Conservation (phyloP, 1,140 invertebrate species). For the Pogonus chalceus region DNA sequence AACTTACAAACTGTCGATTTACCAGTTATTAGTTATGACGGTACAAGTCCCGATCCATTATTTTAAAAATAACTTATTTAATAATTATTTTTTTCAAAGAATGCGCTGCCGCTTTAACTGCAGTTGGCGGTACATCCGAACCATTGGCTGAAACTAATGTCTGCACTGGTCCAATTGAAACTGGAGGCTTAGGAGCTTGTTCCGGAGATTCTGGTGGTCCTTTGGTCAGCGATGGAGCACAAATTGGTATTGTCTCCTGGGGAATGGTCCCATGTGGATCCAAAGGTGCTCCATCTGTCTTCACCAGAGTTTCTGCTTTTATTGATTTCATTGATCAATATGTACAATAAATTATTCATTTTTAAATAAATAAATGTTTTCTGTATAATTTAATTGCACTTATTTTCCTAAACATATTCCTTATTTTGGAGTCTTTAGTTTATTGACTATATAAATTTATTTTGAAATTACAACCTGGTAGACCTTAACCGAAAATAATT, state of each 20-base stretch:
- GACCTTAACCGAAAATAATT: too few species aligned
- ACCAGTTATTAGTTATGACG: slow-evolving; percentile 22
- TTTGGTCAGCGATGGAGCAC: slow-evolving; percentile 35
- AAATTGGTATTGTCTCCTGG: slow-evolving; percentile 68
- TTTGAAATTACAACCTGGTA: too few species aligned
- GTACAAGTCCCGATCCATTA: neutral
- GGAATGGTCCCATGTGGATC: slow-evolving; percentile 58
- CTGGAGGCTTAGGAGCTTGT: slow-evolving; percentile 47
- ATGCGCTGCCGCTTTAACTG: slow-evolving; percentile 24
- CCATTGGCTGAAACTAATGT: slow-evolving; percentile 38
- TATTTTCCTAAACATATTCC: too few species aligned
- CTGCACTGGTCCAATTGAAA: slow-evolving; percentile 51
- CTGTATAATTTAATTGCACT: too few species aligned
- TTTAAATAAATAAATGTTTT: too few species aligned
- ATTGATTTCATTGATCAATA: slow-evolving; percentile 26
- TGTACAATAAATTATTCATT: slow-evolving; percentile 4
- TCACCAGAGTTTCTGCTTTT: slow-evolving; percentile 53
- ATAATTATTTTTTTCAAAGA: slow-evolving; percentile 10
- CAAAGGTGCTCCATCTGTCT: slow-evolving; percentile 54
- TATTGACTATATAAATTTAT: too few species aligned
- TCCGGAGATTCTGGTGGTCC: slow-evolving; percentile 59
- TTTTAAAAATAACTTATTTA: neutral
- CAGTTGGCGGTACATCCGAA: slow-evolving; percentile 14
- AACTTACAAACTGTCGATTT: slow-evolving; percentile 26
- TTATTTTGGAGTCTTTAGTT: too few species aligned